phyloP scores from a whole-genome alignment of 2,113 vertebrate genomes.

The Sardina pilchardus region DNA sequence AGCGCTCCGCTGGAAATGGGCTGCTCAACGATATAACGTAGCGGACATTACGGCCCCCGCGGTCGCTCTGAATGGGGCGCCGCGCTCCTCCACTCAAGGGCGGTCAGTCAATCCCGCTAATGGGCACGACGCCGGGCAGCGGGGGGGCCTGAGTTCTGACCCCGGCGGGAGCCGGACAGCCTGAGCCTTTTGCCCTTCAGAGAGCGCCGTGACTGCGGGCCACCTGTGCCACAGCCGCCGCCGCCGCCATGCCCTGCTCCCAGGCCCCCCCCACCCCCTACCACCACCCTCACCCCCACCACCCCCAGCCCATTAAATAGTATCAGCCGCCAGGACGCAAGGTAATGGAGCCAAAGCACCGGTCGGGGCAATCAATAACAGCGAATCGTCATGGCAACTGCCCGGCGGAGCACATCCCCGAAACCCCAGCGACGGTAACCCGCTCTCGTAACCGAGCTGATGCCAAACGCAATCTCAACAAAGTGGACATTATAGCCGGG shows the following conservation, averaged over 20 bases:
- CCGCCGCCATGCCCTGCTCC: neutral
- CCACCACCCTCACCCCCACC: slow-evolving; percentile 14
- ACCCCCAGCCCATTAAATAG: slow-evolving; percentile 32
- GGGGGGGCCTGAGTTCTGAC: slow-evolving; percentile 47
- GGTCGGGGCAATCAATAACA: slow-evolving; percentile 44
- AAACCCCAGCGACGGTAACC: neutral
- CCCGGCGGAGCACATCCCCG: slow-evolving; percentile 30
- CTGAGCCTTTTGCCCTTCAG: slow-evolving; percentile 58
- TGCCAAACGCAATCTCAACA: slow-evolving; percentile 40
- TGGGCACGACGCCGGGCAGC: slow-evolving; percentile 40
- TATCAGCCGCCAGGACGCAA: slow-evolving; percentile 45
- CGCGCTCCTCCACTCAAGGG: slow-evolving; percentile 55
- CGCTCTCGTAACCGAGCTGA: slow-evolving; percentile 17
- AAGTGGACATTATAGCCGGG: slow-evolving; percentile 25
- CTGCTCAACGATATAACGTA: neutral
- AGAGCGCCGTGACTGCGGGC: slow-evolving; percentile 13
- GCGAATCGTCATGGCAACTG: slow-evolving; percentile 41
- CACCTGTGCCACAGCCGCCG: neutral
- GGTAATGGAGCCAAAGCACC: slow-evolving; percentile 46
- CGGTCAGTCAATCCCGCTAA: slow-evolving; percentile 62
- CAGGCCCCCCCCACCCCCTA: slow-evolving; percentile 1
- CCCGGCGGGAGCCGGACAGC: neutral
- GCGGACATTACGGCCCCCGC: neutral
- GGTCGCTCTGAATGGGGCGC: slow-evolving; percentile 36
- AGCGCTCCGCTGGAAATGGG: neutral